phyloP scores from a whole-genome alignment of 2,888 invertebrate genomes.

The Eupithecia pulchellata region DNA sequence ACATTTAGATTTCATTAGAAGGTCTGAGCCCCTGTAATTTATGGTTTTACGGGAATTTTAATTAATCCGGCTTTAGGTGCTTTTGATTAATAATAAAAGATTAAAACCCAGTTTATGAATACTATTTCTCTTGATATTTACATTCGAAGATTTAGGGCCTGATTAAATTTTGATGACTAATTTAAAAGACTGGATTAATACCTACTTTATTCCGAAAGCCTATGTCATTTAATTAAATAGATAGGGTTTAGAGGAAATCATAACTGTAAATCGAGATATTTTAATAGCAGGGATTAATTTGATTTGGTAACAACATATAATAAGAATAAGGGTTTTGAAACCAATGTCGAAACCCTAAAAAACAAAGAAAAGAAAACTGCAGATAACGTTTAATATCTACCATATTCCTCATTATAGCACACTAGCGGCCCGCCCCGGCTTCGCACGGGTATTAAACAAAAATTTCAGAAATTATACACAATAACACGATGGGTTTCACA shows the following conservation, averaged over 20 bases:
- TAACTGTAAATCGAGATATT: background rate
- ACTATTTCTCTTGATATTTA: background rate
- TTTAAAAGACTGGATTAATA: too few species aligned
- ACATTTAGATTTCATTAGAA: constrained; percentile 44
- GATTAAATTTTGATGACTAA: background rate
- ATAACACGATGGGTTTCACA: too few species aligned
- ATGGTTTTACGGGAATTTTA: constrained; percentile 40
- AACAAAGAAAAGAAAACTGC: background rate
- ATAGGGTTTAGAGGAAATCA: background rate
- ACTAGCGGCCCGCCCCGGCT: too few species aligned
- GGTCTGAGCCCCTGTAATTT: constrained; percentile 34
- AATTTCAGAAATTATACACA: too few species aligned
- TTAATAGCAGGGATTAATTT: background rate
- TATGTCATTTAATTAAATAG: too few species aligned
- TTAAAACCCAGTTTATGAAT: background rate
- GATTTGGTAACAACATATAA: background rate
- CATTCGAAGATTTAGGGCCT: background rate
- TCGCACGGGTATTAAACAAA: too few species aligned
- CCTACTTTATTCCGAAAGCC: too few species aligned
- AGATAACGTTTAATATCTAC: background rate
- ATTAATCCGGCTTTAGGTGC: constrained; percentile 36
- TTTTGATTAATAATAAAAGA: background rate
- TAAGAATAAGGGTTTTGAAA: background rate
- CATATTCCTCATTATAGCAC: too few species aligned
- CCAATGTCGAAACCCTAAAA: too few species aligned